A percentile compares a stretch with the other conserved stretches of the same genome.
Evolutionary conservation across 2,113 vertebrate species (phyloP).

Genomic region (Canis aureus): DNA sequence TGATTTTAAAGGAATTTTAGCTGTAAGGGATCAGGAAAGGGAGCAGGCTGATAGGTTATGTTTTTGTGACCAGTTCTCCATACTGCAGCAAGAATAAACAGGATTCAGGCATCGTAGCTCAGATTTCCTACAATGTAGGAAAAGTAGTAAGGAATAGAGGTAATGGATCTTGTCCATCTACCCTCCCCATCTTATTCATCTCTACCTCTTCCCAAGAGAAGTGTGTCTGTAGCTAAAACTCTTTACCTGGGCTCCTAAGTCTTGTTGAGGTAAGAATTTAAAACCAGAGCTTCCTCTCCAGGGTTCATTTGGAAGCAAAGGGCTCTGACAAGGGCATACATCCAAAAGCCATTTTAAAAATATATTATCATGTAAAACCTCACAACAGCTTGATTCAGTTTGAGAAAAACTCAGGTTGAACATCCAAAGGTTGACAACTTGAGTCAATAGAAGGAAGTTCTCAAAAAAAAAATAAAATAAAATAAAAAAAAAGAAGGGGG

Average conservation of each 20-base stretch:
- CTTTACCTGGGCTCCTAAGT: background rate
- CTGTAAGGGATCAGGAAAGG: background rate
- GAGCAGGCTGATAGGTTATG: background rate
- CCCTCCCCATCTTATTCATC: background rate
- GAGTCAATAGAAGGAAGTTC: background rate
- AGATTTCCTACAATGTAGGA: background rate
- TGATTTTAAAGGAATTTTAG: slow-evolving; percentile 33
- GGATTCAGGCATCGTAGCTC: background rate
- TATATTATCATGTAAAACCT: background rate
- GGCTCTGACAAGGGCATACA: background rate
- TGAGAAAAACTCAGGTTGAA: background rate
- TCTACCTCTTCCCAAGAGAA: background rate
- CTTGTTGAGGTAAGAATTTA: background rate
- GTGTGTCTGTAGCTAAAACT: background rate
- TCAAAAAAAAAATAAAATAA: background rate
- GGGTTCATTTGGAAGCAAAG: background rate
- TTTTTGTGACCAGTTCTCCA: background rate
- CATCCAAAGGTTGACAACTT: background rate
- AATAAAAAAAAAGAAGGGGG: background rate
- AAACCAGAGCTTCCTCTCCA: background rate
- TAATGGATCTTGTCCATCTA: rapidly evolving
- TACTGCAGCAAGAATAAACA: background rate
- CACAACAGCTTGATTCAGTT: background rate
- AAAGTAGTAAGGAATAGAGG: background rate
- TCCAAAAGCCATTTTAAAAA: background rate